Conservation (phyloP, 2,113 vertebrate genomes). For the Theristicus caerulescens region DNA sequence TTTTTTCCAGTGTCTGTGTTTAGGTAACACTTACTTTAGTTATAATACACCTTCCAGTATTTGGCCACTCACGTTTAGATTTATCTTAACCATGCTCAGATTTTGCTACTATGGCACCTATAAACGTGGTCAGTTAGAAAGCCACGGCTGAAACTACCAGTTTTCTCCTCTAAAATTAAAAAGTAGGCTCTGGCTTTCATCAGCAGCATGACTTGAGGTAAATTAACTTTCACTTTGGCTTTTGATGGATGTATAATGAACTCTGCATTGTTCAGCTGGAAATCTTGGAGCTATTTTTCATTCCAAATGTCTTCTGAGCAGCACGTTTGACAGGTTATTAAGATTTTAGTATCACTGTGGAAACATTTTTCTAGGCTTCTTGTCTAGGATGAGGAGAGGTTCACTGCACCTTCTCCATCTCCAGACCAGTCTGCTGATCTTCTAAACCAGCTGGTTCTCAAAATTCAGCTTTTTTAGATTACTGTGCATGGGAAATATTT, state of each 20-base stretch:
- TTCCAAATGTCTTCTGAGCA: constrained; percentile 7
- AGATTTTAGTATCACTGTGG: constrained; percentile 46
- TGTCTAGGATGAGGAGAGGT: neutral
- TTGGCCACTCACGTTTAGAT: neutral
- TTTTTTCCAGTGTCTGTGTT: neutral
- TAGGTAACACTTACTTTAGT: neutral
- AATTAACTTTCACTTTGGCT: constrained; percentile 57
- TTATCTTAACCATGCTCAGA: neutral
- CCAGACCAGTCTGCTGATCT: neutral
- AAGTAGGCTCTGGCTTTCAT: constrained; percentile 3
- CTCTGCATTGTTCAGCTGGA: constrained; percentile 33
- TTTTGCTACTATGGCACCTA: neutral
- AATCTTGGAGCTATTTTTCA: constrained; percentile 41
- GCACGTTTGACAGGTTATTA: constrained; percentile 27
- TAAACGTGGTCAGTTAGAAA: neutral
- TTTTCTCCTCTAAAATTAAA: constrained; percentile 22
- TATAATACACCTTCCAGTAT: neutral
- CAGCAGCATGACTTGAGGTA: neutral
- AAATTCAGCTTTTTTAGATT: neutral
- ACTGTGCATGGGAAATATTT: neutral
- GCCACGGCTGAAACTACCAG: neutral
- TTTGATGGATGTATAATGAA: constrained; percentile 53
- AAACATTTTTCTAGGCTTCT: constrained; percentile 48
- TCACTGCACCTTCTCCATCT: neutral
- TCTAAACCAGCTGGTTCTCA: neutral